phyloP scores from a whole-genome alignment of 2,888 invertebrate genomes.

The Pyrochroa serraticornis region DNA sequence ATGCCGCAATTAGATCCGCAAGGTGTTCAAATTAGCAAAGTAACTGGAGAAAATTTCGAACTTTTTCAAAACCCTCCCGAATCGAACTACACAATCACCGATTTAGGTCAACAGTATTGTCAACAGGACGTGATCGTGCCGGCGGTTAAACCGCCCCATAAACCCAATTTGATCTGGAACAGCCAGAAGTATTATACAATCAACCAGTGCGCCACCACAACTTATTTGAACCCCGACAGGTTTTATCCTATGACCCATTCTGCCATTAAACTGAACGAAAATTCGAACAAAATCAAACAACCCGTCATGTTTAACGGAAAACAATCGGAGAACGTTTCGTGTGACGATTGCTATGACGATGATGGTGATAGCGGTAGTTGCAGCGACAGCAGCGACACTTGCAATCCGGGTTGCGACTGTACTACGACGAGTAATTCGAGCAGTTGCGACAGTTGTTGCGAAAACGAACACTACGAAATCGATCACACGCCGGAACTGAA shows the following conservation, averaged over 20 bases:
- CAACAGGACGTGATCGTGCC: background rate
- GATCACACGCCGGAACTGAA: no score
- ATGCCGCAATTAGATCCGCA: constrained; percentile 35
- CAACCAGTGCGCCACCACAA: constrained; percentile 44
- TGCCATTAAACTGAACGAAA: constrained; percentile 46
- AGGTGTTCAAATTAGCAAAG: no score
- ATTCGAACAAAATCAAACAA: background rate
- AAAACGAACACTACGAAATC: no score
- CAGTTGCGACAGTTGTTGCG: no score
- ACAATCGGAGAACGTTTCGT: background rate
- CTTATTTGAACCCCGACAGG: constrained; percentile 47
- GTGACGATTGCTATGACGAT: background rate
- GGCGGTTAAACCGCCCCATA: constrained; percentile 24
- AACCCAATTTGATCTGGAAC: constrained; percentile 42
- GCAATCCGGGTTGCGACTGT: background rate
- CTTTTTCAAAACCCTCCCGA: background rate
- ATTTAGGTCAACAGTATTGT: background rate
- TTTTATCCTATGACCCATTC: constrained; percentile 53
- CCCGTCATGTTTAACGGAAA: constrained; percentile 3
- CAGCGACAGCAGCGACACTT: background rate
- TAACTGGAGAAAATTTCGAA: no score
- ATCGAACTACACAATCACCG: background rate
- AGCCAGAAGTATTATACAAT: constrained; percentile 51
- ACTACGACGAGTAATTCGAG: no score
- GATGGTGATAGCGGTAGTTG: background rate